phyloP scores from a whole-genome alignment of 2,888 invertebrate species.

The Dolomedes plantarius region DNA sequence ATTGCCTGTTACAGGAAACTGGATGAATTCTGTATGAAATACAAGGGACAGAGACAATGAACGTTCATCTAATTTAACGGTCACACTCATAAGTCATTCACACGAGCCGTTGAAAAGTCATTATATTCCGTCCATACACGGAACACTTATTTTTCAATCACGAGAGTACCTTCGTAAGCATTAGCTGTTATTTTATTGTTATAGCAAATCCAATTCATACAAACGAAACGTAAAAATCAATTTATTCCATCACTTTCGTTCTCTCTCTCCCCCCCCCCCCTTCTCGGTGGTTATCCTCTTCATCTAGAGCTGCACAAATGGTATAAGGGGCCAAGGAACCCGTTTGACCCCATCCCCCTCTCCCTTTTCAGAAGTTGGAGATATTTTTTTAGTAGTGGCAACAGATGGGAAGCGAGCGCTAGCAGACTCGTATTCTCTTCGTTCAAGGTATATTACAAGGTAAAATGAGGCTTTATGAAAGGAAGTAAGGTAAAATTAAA shows the following conservation, averaged over 20 bases:
- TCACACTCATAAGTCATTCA: slow-evolving; percentile 17
- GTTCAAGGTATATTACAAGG: neutral
- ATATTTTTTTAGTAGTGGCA: neutral
- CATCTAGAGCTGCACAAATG: neutral
- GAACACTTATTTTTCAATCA: slow-evolving; percentile 64
- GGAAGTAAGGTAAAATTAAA: neutral
- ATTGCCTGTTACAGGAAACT: too few relatives aligned
- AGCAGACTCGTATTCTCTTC: neutral
- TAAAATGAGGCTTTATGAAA: neutral
- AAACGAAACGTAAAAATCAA: slow-evolving; percentile 14
- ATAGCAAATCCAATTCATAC: slow-evolving; percentile 26
- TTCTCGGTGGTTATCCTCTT: neutral
- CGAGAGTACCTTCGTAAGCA: slow-evolving; percentile 30
- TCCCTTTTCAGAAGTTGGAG: neutral
- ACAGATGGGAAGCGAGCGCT: neutral
- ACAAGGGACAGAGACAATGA: too few relatives aligned
- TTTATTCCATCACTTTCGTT: neutral
- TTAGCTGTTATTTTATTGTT: slow-evolving; percentile 35
- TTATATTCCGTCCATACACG: neutral
- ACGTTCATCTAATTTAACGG: neutral
- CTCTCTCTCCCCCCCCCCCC: neutral
- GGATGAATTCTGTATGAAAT: too few relatives aligned
- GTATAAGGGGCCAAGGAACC: neutral
- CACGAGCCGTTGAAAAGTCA: slow-evolving; percentile 51
- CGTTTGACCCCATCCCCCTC: neutral